Evolutionary conservation across 2,113 vertebrate genomes (phyloP), one percentile per base, ranked within the genome.

Genomic region (Poecilia latipinna): DNA sequence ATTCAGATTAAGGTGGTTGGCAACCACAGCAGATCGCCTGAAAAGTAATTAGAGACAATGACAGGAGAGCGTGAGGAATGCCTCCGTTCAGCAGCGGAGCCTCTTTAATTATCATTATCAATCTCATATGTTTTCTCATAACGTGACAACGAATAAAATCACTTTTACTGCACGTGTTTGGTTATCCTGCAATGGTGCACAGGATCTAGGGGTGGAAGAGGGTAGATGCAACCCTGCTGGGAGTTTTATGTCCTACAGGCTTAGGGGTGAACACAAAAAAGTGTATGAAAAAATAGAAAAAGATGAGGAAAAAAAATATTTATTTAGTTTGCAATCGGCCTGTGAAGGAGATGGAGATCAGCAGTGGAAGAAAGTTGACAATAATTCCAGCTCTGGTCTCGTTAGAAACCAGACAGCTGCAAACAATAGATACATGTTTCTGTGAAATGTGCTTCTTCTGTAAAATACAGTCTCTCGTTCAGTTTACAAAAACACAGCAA

Each of bases 1-100:
- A 88, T 84, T 76, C 81, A 75, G 82, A 91, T 91, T 33, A 85
- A 85, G 65, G 77, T 67, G 70, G 26, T 48, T 32, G 75, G 51
- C 5, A 1, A 13, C 65, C 61, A 35, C 57, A 63, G 65, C 42
- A 71, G 80, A 80, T 89, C 65, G 75, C 87, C 83, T 80, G 69
- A 80, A 84, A 80, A 80, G 71, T 76, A 69, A 79, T 87, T 72
- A 89, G 61, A 75, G 71, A 63, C 82, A 72, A 76, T 84, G 74
- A 83, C 51, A 63, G 37, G 80, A 73, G 54, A 24, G 63, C 51
- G 69, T 51, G 48, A 71, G 32, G 65, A 73, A 72, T 57, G 51
- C 37, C 57, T 83, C 66, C 72, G 73, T 78, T 70, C 17, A 63
- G 62, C n/a, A 62, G 54, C 8, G 69, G 61, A 67, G 64, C 54